Percentiles rank a stretch among this genome's conserved stretches.
These are phyloP conservation scores for Callocephalon fimbriatum DNA, from an alignment of 2,113 vertebrate genomes.

Conservation along the genomic window DNA sequence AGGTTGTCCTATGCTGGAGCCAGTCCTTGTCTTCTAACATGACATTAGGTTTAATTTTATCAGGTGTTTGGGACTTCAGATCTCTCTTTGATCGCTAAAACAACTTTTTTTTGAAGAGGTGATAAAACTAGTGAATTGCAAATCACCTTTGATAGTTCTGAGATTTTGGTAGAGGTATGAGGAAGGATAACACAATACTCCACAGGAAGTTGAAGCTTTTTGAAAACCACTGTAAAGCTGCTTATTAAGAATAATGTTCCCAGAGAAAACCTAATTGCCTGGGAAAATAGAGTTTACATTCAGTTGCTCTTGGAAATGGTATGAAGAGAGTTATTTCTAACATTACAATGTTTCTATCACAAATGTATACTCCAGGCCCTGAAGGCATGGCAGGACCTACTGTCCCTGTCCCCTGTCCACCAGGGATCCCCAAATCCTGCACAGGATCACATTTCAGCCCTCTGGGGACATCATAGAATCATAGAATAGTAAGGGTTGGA, in stretches of 20 bases:
- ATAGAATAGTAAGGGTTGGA: no score
- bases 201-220: background rate
- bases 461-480: background rate
- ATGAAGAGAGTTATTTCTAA: background rate
- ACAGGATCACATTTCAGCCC: background rate
- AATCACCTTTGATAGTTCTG: conserved; percentile 40
- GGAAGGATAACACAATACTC: background rate
- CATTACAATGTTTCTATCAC: background rate
- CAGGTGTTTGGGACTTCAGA: conserved; percentile 40
- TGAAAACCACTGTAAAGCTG: background rate
- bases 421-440: background rate
- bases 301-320: background rate
- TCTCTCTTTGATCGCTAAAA: conserved; percentile 56
- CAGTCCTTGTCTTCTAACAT: background rate
- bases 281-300: background rate
- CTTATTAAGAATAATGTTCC: background rate
- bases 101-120: background rate
- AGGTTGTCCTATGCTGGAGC: background rate
- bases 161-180: conserved; percentile 23
- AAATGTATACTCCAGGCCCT: rapidly evolving
- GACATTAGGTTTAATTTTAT: conserved; percentile 40
- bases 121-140: conserved; percentile 62
- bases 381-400: background rate
- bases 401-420: rapidly evolving
- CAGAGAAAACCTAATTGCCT: background rate